Percentiles rank a stretch among this genome's conserved stretches.
Conservation (phyloP, 2,888 invertebrate species). For the Antheraea yamamai region DNA sequence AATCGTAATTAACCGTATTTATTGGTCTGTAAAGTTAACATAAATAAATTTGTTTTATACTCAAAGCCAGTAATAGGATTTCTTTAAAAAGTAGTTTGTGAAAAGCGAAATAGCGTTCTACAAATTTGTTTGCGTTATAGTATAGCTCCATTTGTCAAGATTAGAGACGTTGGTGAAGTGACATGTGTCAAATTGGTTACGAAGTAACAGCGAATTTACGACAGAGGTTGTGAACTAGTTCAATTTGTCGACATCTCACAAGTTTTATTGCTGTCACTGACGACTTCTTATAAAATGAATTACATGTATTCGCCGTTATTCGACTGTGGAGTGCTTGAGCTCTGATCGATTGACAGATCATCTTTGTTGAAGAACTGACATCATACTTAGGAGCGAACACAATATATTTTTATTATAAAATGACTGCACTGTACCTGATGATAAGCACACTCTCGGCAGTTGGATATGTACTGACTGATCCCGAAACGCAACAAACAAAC, state of each 20-base stretch:
- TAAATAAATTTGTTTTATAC: neutral
- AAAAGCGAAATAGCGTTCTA: neutral
- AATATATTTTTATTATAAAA: neutral
- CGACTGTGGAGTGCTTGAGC: neutral
- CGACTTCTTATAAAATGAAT: conserved; percentile 4
- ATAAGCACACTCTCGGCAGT: too few relatives aligned
- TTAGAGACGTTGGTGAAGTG: conserved; percentile 1
- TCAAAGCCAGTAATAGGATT: neutral
- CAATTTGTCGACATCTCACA: neutral
- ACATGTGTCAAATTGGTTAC: conserved; percentile 4
- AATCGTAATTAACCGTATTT: too few relatives aligned
- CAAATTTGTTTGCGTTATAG: neutral
- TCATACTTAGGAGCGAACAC: neutral
- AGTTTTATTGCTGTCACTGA: conserved; percentile 5
- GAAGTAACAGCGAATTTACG: neutral
- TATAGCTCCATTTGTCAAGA: neutral
- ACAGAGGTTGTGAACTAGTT: neutral
- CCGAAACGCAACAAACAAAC: too few relatives aligned
- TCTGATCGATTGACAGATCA: neutral
- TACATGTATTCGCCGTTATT: neutral
- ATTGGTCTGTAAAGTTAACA: neutral
- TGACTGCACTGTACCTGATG: too few relatives aligned
- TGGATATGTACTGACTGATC: too few relatives aligned
- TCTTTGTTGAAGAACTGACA: neutral
- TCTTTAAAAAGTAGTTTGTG: neutral